phyloP scores from a whole-genome alignment of 2,888 invertebrate species.

The Eumerus sabulonum region DNA sequence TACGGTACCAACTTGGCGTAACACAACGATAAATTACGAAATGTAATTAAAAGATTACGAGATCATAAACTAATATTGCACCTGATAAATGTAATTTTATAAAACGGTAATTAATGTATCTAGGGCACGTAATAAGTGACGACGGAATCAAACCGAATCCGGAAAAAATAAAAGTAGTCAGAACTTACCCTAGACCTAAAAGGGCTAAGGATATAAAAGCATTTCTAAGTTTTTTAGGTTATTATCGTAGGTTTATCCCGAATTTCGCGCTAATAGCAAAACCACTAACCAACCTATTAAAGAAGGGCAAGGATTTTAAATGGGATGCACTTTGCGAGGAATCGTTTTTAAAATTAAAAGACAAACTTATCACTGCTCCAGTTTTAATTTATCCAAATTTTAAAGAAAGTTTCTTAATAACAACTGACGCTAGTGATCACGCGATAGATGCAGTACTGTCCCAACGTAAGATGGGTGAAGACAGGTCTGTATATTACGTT shows the following conservation, averaged over 20 bases:
- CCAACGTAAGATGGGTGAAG: slow-evolving; percentile 63
- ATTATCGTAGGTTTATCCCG: slow-evolving; percentile 1
- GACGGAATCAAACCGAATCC: slow-evolving; percentile 1
- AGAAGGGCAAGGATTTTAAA: slow-evolving; percentile 6
- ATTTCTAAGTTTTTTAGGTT: slow-evolving; percentile 9
- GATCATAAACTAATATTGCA: background rate
- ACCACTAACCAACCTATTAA: slow-evolving; percentile 1
- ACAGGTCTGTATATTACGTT: no score
- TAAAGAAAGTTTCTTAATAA: slow-evolving; percentile 46
- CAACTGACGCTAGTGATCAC: slow-evolving; percentile 62
- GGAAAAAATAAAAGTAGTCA: background rate
- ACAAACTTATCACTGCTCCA: slow-evolving; percentile 8
- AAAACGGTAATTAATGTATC: background rate
- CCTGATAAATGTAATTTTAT: background rate
- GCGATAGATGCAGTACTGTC: slow-evolving; percentile 64
- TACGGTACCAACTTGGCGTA: background rate
- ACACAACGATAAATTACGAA: background rate
- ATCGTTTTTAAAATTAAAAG: slow-evolving; percentile 1
- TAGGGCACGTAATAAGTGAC: background rate
- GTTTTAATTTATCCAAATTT: slow-evolving; percentile 48
- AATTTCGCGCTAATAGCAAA: background rate
- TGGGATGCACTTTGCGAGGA: slow-evolving; percentile 13
- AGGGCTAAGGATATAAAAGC: slow-evolving; percentile 6
- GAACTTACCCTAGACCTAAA: slow-evolving; percentile 1
- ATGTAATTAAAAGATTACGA: background rate